Percentiles rank a stretch among this genome's conserved stretches.
Evolutionary conservation across 2,797 vertebrate genomes (phyloP).

Genomic region (Enteromius anoplus): DNA sequence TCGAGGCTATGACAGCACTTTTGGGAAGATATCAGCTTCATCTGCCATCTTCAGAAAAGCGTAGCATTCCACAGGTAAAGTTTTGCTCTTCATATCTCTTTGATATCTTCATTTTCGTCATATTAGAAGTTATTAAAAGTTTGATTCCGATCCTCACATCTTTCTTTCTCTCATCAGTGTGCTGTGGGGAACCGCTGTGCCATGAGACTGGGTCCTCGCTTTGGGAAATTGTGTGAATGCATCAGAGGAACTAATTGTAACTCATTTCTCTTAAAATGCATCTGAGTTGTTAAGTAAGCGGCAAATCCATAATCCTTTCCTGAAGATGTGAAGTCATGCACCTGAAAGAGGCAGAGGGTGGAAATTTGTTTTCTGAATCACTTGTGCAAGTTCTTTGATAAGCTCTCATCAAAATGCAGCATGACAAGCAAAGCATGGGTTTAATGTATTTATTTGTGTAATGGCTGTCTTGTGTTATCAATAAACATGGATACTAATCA

Average conservation of each 20-base stretch:
- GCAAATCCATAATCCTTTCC: not conserved
- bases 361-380: conserved; percentile 14
- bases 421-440: conserved; percentile 23
- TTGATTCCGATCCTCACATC: not conserved
- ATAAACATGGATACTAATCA: conserved; percentile 22
- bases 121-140: not conserved
- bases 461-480: conserved; percentile 11
- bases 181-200: conserved; percentile 77
- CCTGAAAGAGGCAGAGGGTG: not conserved
- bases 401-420: not conserved
- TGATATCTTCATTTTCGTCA: not conserved
- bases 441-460: not conserved
- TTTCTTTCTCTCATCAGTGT: conserved; percentile 68
- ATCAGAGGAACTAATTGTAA: conserved; percentile 78
- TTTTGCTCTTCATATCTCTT: conserved; percentile 3
- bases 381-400: not conserved
- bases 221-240: conserved; percentile 82
- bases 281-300: conserved; percentile 60
- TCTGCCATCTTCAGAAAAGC: conserved; percentile 71
- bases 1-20: conserved; percentile 76
- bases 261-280: conserved; percentile 83
- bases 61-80: conserved; percentile 76
- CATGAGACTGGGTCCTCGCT: conserved; percentile 79
- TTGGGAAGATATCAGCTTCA: conserved; percentile 68
- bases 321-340: not conserved